A percentile compares a stretch with the other conserved stretches of the same genome.
Conservation (phyloP, 2,113 vertebrate species). For the Malaclemys terrapin region DNA sequence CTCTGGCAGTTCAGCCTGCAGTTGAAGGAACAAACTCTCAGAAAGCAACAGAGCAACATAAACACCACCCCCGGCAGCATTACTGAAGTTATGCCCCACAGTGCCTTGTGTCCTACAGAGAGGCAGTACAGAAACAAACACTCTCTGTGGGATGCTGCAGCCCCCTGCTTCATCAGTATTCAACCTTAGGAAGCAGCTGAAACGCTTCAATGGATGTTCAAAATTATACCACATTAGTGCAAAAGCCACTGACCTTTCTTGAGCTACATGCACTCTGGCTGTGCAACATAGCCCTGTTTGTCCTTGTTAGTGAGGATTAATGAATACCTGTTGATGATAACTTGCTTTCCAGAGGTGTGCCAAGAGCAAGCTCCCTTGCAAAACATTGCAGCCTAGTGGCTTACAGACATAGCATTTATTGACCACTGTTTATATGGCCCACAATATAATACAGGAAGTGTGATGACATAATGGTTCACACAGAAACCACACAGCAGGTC, state of each 20-base stretch:
- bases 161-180: neutral
- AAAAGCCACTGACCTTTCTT: neutral
- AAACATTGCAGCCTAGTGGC: neutral
- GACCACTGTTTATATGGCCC: neutral
- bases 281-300: neutral
- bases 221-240: neutral
- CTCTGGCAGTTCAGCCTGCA: rapidly evolving
- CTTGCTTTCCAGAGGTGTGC: neutral
- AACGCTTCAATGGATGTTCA: neutral
- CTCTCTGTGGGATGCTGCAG: neutral
- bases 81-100: neutral
- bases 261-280: neutral
- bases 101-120: neutral
- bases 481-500: neutral
- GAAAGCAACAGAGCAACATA: neutral
- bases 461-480: neutral
- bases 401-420: neutral
- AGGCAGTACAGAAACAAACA: neutral
- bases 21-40: neutral
- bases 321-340: neutral
- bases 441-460: neutral
- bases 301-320: neutral
- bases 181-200: neutral
- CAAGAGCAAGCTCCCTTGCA: neutral
- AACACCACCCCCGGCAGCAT: neutral